phyloP scores from a whole-genome alignment of 2,888 invertebrate species.

The Gisinianus flammeolus region DNA sequence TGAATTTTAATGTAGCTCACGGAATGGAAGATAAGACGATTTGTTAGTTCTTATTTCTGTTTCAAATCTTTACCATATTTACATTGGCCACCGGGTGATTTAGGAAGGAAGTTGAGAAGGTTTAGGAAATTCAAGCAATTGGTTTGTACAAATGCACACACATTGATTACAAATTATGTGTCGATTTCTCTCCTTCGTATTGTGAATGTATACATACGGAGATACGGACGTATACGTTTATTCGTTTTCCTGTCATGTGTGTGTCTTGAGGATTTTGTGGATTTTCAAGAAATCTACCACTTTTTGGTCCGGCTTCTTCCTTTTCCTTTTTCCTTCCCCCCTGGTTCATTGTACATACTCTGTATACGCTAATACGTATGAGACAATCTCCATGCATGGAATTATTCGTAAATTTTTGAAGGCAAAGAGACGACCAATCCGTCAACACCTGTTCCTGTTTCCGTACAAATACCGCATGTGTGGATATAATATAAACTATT shows the following conservation, averaged over 20 bases:
- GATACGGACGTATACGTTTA: neutral
- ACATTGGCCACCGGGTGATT: constrained; percentile 2
- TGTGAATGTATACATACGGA: neutral
- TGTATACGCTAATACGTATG: neutral
- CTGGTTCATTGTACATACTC: neutral
- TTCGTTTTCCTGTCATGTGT: too few relatives aligned
- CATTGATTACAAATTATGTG: too few relatives aligned
- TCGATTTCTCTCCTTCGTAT: neutral
- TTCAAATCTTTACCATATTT: constrained; percentile 2
- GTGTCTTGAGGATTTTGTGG: neutral
- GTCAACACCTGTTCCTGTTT: constrained; percentile 11
- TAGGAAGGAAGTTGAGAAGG: too few relatives aligned
- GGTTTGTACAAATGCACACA: too few relatives aligned
- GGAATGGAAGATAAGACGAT: too few relatives aligned
- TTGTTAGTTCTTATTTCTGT: neutral
- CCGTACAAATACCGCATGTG: neutral
- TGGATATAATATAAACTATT: neutral
- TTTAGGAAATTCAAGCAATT: too few relatives aligned
- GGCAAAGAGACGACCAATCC: neutral
- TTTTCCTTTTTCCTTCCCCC: neutral
- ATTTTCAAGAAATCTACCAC: neutral
- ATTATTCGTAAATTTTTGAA: neutral
- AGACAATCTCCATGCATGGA: neutral
- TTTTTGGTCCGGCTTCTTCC: neutral
- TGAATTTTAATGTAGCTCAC: too few relatives aligned